Percentiles rank a stretch among this genome's conserved stretches.
Conservation (phyloP, 1,140 invertebrate species). For the Eumeta japonica region DNA sequence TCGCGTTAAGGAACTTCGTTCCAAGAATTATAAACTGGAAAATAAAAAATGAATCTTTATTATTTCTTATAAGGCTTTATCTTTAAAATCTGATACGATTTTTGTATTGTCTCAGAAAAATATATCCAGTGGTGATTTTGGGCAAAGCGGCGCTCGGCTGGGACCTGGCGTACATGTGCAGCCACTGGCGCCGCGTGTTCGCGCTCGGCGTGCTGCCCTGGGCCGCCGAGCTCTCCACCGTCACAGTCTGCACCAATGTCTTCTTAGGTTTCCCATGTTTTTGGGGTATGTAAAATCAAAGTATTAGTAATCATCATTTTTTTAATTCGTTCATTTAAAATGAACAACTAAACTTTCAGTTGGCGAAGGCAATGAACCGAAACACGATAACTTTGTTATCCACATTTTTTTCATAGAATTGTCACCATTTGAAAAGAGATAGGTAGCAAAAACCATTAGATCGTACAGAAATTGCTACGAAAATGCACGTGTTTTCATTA, state of each 20-base stretch:
- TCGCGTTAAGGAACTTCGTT: no score
- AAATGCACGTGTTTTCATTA: no score
- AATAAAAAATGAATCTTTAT: no score
- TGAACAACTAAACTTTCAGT: no score
- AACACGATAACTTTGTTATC: not conserved
- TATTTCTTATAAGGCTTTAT: no score
- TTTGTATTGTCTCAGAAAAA: conserved; percentile 28
- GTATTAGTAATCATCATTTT: not conserved
- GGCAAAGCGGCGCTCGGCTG: conserved; percentile 42
- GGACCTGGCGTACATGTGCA: conserved; percentile 34
- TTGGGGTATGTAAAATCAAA: conserved; percentile 31
- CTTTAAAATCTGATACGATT: no score
- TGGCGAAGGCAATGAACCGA: not conserved
- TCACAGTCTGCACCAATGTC: conserved; percentile 26
- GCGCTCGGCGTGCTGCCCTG: conserved; percentile 34
- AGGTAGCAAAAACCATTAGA: no score
- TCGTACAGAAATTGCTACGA: no score
- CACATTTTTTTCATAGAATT: not conserved
- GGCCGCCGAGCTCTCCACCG: conserved; percentile 27
- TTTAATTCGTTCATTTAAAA: no score
- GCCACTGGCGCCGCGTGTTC: conserved; percentile 28
- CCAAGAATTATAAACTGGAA: no score
- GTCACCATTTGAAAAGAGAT: no score
- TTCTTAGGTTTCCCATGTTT: conserved; percentile 39
- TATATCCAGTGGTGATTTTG: conserved; percentile 44